These are phyloP conservation scores for Acanthococcus lagerstroemiae DNA, from an alignment of 2,888 invertebrate species.

Conservation along the genomic window DNA sequence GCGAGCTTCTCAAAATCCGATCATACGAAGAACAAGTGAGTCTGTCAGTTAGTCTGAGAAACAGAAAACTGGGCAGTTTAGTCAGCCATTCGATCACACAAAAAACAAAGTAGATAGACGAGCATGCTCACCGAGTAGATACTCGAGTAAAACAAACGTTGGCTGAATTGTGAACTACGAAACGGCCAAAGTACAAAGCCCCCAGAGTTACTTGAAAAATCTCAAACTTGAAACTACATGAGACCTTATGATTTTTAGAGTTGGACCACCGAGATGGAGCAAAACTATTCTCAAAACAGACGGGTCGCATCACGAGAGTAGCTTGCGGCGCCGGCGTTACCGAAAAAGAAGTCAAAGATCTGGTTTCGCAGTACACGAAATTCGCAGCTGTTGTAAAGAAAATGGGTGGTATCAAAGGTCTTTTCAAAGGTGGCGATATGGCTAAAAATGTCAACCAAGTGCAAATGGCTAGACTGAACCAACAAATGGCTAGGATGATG, in stretches of 20 bases:
- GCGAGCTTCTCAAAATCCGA: too few species aligned
- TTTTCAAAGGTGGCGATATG: constrained; percentile 98
- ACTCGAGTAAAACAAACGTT: too few species aligned
- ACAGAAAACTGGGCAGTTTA: too few species aligned
- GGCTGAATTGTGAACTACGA: too few species aligned
- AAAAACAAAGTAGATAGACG: too few species aligned
- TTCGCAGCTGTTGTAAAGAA: constrained; percentile 99
- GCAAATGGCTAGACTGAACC: constrained; percentile 97
- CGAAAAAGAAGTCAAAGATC: constrained; percentile 92
- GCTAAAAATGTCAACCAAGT: constrained; percentile 96
- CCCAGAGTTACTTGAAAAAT: background rate
- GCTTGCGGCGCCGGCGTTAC: constrained; percentile 89
- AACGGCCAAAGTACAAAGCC: too few species aligned
- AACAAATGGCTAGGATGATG: constrained; percentile 99
- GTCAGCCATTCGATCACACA: too few species aligned
- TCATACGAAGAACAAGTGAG: too few species aligned
- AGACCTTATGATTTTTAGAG: constrained; percentile 47
- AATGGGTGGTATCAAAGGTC: constrained; percentile 98
- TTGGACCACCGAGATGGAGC: constrained; percentile 92
- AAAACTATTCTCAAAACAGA: constrained; percentile 88
- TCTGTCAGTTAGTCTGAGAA: too few species aligned
- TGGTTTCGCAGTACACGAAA: constrained; percentile 96
- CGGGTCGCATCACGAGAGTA: constrained; percentile 68
- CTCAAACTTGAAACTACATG: background rate
- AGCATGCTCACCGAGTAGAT: too few species aligned